Evolutionary conservation across 2,113 vertebrate genomes (phyloP), one percentile per base, ranked within the genome.

Genomic region (Entelurus aequoreus): DNA sequence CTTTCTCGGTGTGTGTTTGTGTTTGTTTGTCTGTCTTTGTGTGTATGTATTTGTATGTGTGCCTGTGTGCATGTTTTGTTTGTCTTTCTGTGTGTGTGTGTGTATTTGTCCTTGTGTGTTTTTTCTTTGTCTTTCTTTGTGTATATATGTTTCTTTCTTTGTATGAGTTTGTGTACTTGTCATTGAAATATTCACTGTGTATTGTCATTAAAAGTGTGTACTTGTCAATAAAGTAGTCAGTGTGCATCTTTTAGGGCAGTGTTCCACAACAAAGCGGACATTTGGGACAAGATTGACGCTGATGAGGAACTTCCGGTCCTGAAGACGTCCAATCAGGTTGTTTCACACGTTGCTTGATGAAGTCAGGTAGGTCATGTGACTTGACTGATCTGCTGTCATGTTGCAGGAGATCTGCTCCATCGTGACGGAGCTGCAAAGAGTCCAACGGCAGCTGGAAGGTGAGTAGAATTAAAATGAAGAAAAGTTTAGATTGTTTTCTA

Each of bases 401-500:
- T 79, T 52, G 4, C 78, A 98, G 96, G 96, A 99, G 75, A 97
- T 99, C 72, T 91, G 92, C 62, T 94, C 92, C 60, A 97, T 99
- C 63, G 76, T 99, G 75, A 93, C 94, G 52, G 96, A 98, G 69
- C 89, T 99, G 51, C 84, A 93, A 37, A 86, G 95, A 42, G 96
- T 98, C 58, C 96, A 98, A 83, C 93, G 93, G 83, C 96, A 99
- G 77, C 91, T 99, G 16, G 94, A 97, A 91, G 95, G 96, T 98
- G 76, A 8, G 0, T 4, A 4, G 1, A 0, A 37, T 16, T 12
- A 6, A 46, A 3, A 46, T 46, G 10, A 46, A 46, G 42, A 46
- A 46, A 28, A 28, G 28, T 28, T 28, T 1, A 28, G 28, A 28
- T 28, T 28, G 28, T 28, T 28, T 28, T 28, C 28, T 28, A 28